Conservation (phyloP, 2,113 vertebrate species). For the Pithys albifrons region DNA sequence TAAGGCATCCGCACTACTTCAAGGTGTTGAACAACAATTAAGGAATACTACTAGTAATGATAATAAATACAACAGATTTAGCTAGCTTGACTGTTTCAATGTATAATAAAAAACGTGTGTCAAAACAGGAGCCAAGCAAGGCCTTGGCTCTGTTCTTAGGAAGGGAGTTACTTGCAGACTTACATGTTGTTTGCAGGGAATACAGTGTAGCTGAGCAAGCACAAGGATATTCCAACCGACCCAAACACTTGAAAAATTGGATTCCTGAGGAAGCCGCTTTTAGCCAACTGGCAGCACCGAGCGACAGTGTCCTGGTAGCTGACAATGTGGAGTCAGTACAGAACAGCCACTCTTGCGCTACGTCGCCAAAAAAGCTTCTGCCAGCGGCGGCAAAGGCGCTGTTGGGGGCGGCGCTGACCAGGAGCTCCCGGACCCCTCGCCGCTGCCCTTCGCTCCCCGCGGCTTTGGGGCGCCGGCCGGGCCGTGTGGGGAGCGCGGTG, state of each 20-base stretch:
- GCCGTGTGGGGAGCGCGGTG: background rate
- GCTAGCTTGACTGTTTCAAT: background rate
- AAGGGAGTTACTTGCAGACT: rapidly evolving
- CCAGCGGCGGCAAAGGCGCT: background rate
- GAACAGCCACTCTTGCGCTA: background rate
- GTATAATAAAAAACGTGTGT: background rate
- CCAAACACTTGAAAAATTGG: background rate
- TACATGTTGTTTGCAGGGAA: rapidly evolving
- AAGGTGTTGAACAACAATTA: rapidly evolving
- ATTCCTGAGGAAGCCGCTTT: background rate
- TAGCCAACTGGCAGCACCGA: background rate
- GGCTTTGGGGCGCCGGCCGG: background rate
- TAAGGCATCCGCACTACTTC: background rate
- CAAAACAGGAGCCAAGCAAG: background rate
- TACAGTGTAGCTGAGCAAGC: background rate
- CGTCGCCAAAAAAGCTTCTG: background rate
- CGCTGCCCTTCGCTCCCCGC: background rate
- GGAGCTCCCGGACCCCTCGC: background rate
- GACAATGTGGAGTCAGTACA: background rate
- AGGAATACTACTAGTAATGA: background rate
- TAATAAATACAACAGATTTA: background rate
- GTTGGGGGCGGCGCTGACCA: background rate
- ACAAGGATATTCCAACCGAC: background rate
- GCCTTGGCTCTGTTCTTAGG: background rate
- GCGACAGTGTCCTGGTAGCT: background rate